Conservation (phyloP, 2,797 vertebrate species). For the Urosaurus nigricauda region DNA sequence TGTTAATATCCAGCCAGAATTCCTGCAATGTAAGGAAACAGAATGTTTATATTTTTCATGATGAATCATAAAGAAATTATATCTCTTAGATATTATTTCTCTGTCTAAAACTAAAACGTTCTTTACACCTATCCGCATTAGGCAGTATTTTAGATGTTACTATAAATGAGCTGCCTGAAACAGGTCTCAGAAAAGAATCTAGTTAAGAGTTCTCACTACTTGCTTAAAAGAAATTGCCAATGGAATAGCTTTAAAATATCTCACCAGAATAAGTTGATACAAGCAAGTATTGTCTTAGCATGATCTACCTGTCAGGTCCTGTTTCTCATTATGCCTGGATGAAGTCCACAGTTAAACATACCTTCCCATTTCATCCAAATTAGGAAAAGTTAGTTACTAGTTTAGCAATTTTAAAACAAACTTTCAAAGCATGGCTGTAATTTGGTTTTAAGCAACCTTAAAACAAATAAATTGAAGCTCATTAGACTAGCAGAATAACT, state of each 20-base stretch:
- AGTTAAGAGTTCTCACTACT: background rate
- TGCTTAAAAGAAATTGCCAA: background rate
- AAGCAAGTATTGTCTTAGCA: background rate
- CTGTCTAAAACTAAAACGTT: background rate
- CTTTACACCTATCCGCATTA: background rate
- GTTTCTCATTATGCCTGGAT: background rate
- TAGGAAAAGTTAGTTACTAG: background rate
- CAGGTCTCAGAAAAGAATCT: background rate
- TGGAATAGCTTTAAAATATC: background rate
- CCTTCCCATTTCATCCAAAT: background rate
- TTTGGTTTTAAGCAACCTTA: background rate
- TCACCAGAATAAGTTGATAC: background rate
- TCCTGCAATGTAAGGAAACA: slow-evolving; percentile 80
- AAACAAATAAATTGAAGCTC: background rate
- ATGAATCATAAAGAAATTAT: slow-evolving; percentile 15
- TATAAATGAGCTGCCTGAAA: background rate
- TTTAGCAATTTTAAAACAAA: background rate
- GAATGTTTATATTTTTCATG: slow-evolving; percentile 2
- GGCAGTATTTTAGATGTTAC: background rate
- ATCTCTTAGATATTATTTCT: background rate
- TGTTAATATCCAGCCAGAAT: slow-evolving; percentile 96
- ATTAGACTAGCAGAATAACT: slow-evolving; percentile 31
- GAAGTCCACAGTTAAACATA: background rate
- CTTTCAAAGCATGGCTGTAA: background rate
- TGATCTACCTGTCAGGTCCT: background rate